Evolutionary conservation across 2,888 invertebrate species (phyloP).

Genomic region (Drosophila atripex): DNA sequence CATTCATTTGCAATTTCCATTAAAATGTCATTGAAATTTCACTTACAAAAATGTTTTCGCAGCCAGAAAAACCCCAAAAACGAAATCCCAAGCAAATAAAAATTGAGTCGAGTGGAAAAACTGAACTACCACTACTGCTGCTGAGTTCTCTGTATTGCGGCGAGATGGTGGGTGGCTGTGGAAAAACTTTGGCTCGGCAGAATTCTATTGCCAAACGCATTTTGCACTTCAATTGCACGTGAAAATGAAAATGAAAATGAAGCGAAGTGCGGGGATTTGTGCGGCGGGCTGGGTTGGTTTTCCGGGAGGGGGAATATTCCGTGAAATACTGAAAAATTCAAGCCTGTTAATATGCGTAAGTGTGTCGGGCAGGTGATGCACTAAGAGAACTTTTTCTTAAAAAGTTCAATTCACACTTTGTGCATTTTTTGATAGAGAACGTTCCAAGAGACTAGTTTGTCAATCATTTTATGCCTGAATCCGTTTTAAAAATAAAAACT

Average conservation of each 20-base stretch:
- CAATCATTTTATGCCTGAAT: not conserved
- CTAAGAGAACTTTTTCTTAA: not conserved
- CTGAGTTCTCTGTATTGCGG: conserved; percentile 39
- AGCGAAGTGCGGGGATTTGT: conserved; percentile 53
- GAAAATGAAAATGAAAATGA: conserved; percentile 67
- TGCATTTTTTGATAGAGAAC: too few relatives aligned
- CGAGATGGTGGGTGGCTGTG: conserved; percentile 2
- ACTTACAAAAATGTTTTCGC: conserved; percentile 60
- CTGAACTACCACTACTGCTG: conserved; percentile 2
- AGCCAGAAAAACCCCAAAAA: conserved; percentile 23
- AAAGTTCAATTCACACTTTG: too few relatives aligned
- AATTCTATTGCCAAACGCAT: conserved; percentile 68
- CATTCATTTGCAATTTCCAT: conserved; percentile 59
- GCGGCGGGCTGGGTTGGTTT: too few relatives aligned
- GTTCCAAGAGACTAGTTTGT: not conserved
- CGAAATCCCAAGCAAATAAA: conserved; percentile 37
- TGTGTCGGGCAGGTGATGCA: conserved; percentile 27
- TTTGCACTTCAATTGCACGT: conserved; percentile 65
- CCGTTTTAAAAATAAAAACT: too few relatives aligned
- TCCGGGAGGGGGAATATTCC: conserved; percentile 12
- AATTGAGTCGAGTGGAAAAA: conserved; percentile 8
- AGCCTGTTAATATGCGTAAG: conserved; percentile 72
- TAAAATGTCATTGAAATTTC: conserved; percentile 77
- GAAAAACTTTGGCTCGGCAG: conserved; percentile 65
- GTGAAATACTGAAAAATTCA: conserved; percentile 46